These are phyloP conservation scores for Chloropsis hardwickii DNA, from an alignment of 2,113 vertebrate species.

Conservation along the genomic window DNA sequence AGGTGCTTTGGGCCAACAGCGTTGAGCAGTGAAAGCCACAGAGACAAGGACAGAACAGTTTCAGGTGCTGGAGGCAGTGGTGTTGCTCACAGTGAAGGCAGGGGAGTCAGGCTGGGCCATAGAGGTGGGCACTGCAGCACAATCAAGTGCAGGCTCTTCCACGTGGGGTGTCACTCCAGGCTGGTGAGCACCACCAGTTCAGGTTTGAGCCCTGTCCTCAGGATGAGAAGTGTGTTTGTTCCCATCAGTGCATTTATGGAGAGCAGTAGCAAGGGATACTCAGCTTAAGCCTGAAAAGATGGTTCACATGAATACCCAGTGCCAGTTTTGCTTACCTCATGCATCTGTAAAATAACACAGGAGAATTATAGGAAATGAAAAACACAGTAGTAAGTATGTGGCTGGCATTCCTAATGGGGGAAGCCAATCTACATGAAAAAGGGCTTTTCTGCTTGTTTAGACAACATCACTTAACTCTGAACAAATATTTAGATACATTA, in stretches of 20 bases:
- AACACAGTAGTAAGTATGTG: background rate
- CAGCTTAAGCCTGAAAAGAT: background rate
- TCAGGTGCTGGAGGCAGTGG: background rate
- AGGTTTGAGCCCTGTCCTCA: background rate
- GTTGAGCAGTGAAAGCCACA: background rate
- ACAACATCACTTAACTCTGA: constrained; percentile 44
- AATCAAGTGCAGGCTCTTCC: background rate
- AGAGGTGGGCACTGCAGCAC: accelerated
- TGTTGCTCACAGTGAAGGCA: accelerated
- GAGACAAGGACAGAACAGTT: background rate
- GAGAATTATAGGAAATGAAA: background rate
- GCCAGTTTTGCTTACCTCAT: background rate
- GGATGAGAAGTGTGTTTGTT: accelerated
- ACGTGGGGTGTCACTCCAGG: accelerated
- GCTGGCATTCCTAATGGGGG: background rate
- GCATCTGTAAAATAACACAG: background rate
- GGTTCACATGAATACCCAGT: background rate
- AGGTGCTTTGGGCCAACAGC: background rate
- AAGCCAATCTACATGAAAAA: background rate
- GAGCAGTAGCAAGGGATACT: background rate
- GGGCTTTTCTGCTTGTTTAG: constrained; percentile 44
- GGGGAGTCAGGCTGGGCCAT: background rate
- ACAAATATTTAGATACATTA: constrained; percentile 47
- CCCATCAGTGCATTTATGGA: background rate
- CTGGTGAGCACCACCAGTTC: background rate